Evolutionary conservation across 92 coral and sea anemone genomes (phyloP), one percentile per base, ranked within the genome.

Genomic region (Porites rus): DNA sequence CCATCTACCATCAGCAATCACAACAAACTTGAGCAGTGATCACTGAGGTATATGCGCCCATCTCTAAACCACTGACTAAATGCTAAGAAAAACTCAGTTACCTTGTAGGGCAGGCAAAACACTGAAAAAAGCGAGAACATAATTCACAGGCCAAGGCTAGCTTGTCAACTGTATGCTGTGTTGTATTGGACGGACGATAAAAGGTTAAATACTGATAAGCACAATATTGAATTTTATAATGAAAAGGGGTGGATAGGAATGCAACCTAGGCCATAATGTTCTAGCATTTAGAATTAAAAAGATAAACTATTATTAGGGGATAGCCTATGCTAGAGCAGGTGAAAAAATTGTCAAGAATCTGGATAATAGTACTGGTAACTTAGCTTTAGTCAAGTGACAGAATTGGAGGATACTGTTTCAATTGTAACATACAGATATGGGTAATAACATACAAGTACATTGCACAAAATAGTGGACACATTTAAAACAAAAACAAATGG

Each of bases 91-190:
- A 78, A 82, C 77, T 83, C 84, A 87, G 88, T 93, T 91, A 91
- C 93, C 93, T 91, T 82, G 93, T 81, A 84, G 84, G 93, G 84
- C 88, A 91, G 80, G 88, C 76, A 72, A 68, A 73, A 87, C 86
- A 87, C 93, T 86, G 91, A 77, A 86, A 87, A 91, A 91, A 73
- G 77, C 89, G 92, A 93, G 92, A 92, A 90, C 94, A 93, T 78
- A 86, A 92, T 83, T 83, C 86, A 88, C 88, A 73, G 98, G 98
- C 98, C 98, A 94, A 82, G 96, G 89, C 94, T 93, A 93, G 90
- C 94, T 92, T 94, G 98, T 88, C 98, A 93, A 94, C 98, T 90
- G 98, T 94, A 76, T 93, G 96, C 98, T 94, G 98, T 93, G 96
- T 94, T 94, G 94, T 94, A 94, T 93, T 93, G 86, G 98, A 94